Base-by-base conservation (phyloP, 2,113 vertebrate genomes). In the Psilopogon haemacephalus region DNA sequence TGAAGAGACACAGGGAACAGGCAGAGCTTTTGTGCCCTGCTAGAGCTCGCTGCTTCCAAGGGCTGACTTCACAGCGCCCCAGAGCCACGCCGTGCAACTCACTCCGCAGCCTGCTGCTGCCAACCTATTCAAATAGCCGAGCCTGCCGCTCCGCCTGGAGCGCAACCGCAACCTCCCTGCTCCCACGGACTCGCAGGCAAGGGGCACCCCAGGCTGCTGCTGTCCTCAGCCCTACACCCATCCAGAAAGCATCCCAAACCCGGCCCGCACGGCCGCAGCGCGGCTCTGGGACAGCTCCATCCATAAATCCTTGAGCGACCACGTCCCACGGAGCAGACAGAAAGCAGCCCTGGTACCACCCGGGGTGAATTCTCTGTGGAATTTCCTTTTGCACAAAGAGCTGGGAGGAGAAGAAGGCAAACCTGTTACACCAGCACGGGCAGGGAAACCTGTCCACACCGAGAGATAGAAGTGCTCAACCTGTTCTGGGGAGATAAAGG, bases 401-500 rank as follows among this genome's bases (percentile, higher is more conserved):
- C 81, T 96, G 92, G 95, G 94, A 96, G 91, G 89, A 87, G 94
- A 96, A 96, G 86, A 94, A 54, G 95, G 91, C 93, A 96, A 94
- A 96, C 96, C 95, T 93, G 95, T 96, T 96, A 95, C 91, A 93
- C 96, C 84, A 92, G 95, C 95, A 87, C 0, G 2, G 81, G 87
- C 93, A 94, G 95, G 56, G 84, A 94, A 96, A 96, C 94, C 82
- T 91, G 95, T 95, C 84, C 55, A 24, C 16, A 5, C 12, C 0
- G 27, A 69, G 59, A 94, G 89, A 89, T 63, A 94, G 73, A 92
- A 94, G 59, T n/a, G 65, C 64, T 80, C 67, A 89, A 83, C 78
- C 79, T 50, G 74, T 63, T 84, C 44, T 23, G 71, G 44, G 88
- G 77, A 90, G 94, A 95, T 95, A 96, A 95, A 93, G 89, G 92